Evolutionary conservation across 2,797 vertebrate species (phyloP).

Genomic region (Valencia hispanica): DNA sequence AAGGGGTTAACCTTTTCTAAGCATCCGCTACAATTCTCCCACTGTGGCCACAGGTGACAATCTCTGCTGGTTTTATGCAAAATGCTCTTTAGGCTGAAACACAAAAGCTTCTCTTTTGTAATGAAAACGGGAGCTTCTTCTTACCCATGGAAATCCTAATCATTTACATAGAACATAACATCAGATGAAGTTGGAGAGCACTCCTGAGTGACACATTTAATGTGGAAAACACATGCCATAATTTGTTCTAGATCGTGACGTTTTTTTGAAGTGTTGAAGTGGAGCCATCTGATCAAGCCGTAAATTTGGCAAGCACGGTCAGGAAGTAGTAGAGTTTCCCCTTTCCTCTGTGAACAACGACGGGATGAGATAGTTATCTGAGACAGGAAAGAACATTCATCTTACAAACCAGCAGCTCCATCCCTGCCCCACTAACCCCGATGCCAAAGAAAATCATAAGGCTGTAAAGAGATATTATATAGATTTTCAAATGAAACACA

Average conservation of each 20-base stretch:
- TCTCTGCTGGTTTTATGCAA: conserved; percentile 18
- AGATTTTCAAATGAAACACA: conserved; percentile 80
- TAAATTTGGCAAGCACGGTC: conserved; percentile 25
- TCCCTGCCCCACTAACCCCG: conserved; percentile 38
- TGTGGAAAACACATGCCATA: not conserved
- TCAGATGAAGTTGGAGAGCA: not conserved
- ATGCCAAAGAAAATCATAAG: conserved; percentile 73
- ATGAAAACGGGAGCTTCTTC: not conserved
- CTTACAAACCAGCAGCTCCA: conserved; percentile 59
- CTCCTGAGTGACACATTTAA: not conserved
- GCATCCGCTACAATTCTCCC: conserved; percentile 4
- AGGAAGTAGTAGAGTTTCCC: conserved; percentile 58
- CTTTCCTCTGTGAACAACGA: conserved; percentile 60
- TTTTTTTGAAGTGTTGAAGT: conserved; percentile 5
- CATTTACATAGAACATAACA: not conserved
- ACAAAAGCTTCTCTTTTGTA: conserved; percentile 1
- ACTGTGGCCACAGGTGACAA: conserved; percentile 14
- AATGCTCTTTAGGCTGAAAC: conserved; percentile 31
- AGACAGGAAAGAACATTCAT: conserved; percentile 70
- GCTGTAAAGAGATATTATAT: conserved; percentile 78
- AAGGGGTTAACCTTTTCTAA: conserved; percentile 57
- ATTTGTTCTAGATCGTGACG: not conserved
- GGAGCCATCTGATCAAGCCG: conserved; percentile 23
- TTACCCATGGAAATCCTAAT: not conserved
- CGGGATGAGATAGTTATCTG: conserved; percentile 69